Conservation (phyloP, 2,113 vertebrate genomes). For the Lycaon pictus region DNA sequence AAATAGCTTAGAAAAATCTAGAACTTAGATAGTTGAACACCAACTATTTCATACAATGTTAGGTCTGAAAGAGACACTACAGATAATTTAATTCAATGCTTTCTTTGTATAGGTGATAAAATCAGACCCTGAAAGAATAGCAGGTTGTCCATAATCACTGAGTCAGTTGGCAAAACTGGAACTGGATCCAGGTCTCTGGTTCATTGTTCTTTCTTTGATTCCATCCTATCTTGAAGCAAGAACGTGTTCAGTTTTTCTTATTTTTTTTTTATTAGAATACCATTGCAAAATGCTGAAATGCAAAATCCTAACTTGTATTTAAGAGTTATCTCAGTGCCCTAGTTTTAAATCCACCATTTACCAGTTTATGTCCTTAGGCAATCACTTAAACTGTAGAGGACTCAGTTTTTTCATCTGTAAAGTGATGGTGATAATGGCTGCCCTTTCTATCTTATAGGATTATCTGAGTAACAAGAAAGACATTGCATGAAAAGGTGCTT, state of each 20-base stretch:
- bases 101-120: not conserved
- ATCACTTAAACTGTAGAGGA: not conserved
- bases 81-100: not conserved
- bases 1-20: not conserved
- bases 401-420: not conserved
- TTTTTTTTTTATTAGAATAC: constrained; percentile 44
- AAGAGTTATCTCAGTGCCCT: not conserved
- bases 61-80: not conserved
- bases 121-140: not conserved
- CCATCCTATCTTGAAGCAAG: not conserved
- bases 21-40: not conserved
- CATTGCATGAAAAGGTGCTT: constrained; percentile 12
- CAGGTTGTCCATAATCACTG: not conserved
- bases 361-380: not conserved
- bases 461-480: not conserved
- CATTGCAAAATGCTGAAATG: constrained; percentile 5
- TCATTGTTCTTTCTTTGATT: not conserved
- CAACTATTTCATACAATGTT: not conserved
- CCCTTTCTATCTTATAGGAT: not conserved
- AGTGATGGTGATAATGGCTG: not conserved
- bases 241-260: not conserved
- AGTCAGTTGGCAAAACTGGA: not conserved
- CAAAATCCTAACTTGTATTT: not conserved
- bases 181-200: not conserved
- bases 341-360: constrained; percentile 39